A percentile compares a stretch with the other conserved stretches of the same genome.
Conservation (phyloP, 2,113 vertebrate genomes). For the Oxyruncus cristatus region DNA sequence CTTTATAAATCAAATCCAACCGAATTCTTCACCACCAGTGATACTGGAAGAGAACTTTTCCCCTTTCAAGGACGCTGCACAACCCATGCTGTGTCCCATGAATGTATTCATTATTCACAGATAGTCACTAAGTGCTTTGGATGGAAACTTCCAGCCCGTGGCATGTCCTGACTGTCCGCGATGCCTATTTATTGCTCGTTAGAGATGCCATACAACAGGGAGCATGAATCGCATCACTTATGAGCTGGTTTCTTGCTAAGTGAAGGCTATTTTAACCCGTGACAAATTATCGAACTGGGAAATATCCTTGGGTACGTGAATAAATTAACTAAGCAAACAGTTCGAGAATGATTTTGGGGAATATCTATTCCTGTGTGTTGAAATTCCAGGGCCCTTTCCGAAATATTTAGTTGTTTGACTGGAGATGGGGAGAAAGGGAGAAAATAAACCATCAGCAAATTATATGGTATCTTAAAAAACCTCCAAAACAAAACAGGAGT, state of each 20-base stretch:
- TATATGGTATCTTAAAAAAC: background rate
- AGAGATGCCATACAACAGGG: background rate
- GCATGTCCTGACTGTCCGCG: background rate
- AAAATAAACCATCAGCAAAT: background rate
- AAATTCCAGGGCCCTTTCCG: background rate
- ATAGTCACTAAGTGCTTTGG: background rate
- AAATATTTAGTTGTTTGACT: background rate
- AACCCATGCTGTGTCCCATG: background rate
- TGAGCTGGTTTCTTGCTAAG: background rate
- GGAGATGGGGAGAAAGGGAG: background rate
- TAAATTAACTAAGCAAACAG: background rate
- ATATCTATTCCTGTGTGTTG: background rate
- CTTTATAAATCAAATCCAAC: background rate
- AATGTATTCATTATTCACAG: conserved; percentile 1
- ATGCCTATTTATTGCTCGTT: background rate
- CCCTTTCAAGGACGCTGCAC: background rate
- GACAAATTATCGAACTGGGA: background rate
- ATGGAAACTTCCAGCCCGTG: background rate
- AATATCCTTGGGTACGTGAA: background rate
- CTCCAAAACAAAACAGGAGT: background rate
- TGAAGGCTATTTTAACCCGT: background rate
- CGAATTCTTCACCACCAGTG: background rate
- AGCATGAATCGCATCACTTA: background rate
- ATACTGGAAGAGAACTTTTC: background rate
- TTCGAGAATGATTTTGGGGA: background rate